Percentiles rank a stretch among this genome's conserved stretches.
These are phyloP conservation scores for Trachops cirrhosus DNA, from an alignment of 2,797 vertebrate species.

Conservation along the genomic window DNA sequence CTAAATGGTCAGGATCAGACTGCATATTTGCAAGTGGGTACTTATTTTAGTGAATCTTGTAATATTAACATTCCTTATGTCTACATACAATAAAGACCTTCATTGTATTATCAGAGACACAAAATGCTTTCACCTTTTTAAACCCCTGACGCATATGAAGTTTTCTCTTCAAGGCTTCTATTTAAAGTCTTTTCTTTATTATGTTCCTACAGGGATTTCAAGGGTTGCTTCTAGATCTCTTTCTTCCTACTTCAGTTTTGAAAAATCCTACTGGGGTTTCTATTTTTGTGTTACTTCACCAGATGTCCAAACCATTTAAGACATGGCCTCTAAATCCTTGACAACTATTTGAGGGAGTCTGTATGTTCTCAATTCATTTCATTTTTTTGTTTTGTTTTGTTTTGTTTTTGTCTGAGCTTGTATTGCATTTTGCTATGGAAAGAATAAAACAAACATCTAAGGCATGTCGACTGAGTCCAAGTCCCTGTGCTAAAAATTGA, in stretches of 20 bases:
- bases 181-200: conserved; percentile 73
- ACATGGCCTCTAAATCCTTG: conserved; percentile 71
- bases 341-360: conserved; percentile 71
- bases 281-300: conserved; percentile 74
- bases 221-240: conserved; percentile 69
- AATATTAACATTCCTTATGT: neutral
- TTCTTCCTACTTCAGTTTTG: conserved; percentile 68
- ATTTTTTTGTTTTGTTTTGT: neutral
- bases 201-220: conserved; percentile 67
- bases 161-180: conserved; percentile 64
- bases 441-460: conserved; percentile 58
- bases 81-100: conserved; percentile 24
- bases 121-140: conserved; percentile 46
- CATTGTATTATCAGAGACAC: conserved; percentile 15
- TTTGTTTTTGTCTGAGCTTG: conserved; percentile 48
- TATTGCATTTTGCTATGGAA: conserved; percentile 47
- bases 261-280: conserved; percentile 72
- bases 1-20: neutral
- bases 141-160: conserved; percentile 39
- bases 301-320: conserved; percentile 75
- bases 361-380: conserved; percentile 62
- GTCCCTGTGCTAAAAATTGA: neutral
- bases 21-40: neutral
- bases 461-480: neutral
- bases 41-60: conserved; percentile 6